phyloP scores from a whole-genome alignment of 2,113 vertebrate species.

The Dicaeum eximium region DNA sequence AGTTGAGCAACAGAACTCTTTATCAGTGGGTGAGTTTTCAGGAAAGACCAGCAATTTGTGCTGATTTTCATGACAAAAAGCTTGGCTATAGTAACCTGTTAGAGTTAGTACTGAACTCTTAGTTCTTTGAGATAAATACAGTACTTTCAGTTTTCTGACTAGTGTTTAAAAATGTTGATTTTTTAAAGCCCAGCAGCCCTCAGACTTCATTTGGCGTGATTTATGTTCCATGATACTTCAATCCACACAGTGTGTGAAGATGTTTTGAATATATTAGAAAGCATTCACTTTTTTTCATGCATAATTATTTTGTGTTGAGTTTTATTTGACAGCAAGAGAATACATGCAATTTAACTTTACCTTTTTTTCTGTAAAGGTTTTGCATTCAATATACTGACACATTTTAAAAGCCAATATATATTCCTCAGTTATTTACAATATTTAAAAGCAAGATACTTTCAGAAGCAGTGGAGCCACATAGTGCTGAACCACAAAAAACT shows the following conservation, averaged over 20 bases:
- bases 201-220: not conserved
- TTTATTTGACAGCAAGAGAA: not conserved
- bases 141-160: not conserved
- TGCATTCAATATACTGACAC: not conserved
- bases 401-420: not conserved
- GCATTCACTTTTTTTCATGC: not conserved
- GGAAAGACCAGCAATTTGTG: not conserved
- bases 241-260: not conserved
- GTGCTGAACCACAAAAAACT: not conserved
- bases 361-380: not conserved
- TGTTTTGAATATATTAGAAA: not conserved
- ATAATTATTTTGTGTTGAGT: not conserved
- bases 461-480: not conserved
- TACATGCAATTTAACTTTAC: rapidly evolving
- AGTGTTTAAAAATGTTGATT: not conserved
- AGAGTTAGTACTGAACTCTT: not conserved
- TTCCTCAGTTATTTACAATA: not conserved
- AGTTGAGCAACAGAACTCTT: not conserved
- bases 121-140: not conserved
- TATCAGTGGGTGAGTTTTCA: not conserved
- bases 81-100: not conserved
- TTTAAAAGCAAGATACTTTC: not conserved
- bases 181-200: not conserved
- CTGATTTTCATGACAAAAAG: not conserved
- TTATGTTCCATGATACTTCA: not conserved